Conservation (phyloP, 2,797 vertebrate species). For the Microctenopoma steveboyesi region DNA sequence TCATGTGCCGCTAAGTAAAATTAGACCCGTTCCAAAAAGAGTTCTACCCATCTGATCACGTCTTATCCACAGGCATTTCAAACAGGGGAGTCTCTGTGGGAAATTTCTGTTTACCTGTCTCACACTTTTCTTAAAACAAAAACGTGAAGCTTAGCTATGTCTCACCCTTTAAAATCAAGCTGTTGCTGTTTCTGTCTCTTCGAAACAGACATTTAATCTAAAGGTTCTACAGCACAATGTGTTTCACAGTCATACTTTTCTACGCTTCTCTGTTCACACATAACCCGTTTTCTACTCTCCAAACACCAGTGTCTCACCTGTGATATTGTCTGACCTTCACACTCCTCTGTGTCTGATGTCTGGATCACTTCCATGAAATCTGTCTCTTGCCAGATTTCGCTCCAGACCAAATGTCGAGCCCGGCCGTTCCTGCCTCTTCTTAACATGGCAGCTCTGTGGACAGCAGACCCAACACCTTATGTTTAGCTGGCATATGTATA, state of each 20-base stretch:
- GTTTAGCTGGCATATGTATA: constrained; percentile 46
- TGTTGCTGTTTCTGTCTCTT: background rate
- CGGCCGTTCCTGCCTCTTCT: constrained; percentile 85
- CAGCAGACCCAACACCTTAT: constrained; percentile 32
- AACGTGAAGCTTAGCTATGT: background rate
- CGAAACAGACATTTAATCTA: background rate
- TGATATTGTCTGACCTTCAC: constrained; percentile 74
- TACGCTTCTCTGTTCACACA: background rate
- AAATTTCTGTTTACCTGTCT: constrained; percentile 30
- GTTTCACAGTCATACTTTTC: background rate
- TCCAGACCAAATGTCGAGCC: constrained; percentile 84
- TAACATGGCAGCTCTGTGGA: constrained; percentile 82
- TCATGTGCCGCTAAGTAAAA: constrained; percentile 52
- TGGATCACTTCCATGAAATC: constrained; percentile 77
- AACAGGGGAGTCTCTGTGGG: constrained; percentile 40
- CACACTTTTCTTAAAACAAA: background rate
- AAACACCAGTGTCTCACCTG: constrained; percentile 81
- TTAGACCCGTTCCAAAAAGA: constrained; percentile 74
- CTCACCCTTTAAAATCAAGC: background rate
- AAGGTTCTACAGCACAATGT: background rate
- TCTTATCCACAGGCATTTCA: constrained; percentile 42
- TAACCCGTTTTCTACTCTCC: background rate
- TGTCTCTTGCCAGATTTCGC: constrained; percentile 79
- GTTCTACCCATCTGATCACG: constrained; percentile 23
- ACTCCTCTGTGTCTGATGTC: constrained; percentile 59